phyloP scores from a whole-genome alignment of 2,113 vertebrate species.

The Pachypanchax playfairii region DNA sequence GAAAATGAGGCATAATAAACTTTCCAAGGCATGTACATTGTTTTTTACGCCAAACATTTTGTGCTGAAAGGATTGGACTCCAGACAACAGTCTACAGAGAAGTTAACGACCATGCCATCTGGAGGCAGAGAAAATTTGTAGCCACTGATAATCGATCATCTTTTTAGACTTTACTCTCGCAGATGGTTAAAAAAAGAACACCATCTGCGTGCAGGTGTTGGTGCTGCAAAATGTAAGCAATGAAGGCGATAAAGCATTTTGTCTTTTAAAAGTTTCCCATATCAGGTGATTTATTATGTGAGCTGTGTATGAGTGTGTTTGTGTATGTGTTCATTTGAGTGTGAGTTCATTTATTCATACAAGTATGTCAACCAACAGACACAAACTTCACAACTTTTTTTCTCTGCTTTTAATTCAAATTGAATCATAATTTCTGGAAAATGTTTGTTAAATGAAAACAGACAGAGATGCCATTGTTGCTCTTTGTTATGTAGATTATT shows the following conservation, averaged over 20 bases:
- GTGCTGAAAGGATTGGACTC: constrained; percentile 60
- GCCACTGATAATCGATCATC: constrained; percentile 74
- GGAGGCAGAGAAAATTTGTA: constrained; percentile 64
- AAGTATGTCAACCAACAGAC: background rate
- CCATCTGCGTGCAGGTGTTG: constrained; percentile 75
- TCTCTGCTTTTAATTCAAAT: background rate
- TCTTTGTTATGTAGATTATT: background rate
- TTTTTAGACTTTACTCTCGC: constrained; percentile 69
- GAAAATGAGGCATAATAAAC: constrained; percentile 26
- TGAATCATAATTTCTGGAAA: background rate
- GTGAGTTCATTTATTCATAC: background rate
- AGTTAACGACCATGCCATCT: constrained; percentile 75
- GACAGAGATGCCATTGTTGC: no score
- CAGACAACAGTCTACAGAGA: constrained; percentile 67
- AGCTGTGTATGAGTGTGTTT: background rate
- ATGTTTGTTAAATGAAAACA: no score
- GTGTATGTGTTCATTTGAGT: background rate
- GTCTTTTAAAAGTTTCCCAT: constrained; percentile 40
- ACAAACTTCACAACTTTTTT: background rate
- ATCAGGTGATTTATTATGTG: constrained; percentile 10
- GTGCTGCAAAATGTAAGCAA: constrained; percentile 51
- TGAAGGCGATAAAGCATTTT: constrained; percentile 39
- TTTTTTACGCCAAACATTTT: constrained; percentile 36
- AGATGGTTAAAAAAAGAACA: constrained; percentile 58
- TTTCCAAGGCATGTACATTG: constrained; percentile 7